phyloP scores from a whole-genome alignment of 2,888 invertebrate genomes.

The Plebejus melissa region DNA sequence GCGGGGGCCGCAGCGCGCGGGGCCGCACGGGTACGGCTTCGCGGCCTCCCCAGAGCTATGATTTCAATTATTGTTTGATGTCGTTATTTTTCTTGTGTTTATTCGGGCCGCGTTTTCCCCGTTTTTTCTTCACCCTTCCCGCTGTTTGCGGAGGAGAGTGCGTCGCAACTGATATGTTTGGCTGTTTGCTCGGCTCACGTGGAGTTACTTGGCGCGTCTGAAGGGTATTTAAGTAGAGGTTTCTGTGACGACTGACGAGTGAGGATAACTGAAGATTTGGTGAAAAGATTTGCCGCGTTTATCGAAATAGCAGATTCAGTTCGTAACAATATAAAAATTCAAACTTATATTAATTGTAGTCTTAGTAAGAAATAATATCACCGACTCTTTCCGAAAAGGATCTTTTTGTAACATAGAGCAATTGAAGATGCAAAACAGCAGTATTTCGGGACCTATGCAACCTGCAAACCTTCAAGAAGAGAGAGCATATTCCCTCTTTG shows the following conservation, averaged over 20 bases:
- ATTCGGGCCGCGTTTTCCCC: constrained; percentile 67
- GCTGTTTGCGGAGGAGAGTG: constrained; percentile 65
- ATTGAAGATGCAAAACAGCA: too few species aligned
- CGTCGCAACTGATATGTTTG: constrained; percentile 70
- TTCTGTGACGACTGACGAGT: background rate
- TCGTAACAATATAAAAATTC: background rate
- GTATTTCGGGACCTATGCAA: too few species aligned
- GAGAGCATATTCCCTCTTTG: too few species aligned
- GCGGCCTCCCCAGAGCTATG: constrained; percentile 54
- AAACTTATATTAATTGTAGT: background rate
- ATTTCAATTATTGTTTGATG: constrained; percentile 77
- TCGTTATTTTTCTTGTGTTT: constrained; percentile 74
- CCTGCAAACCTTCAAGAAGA: too few species aligned
- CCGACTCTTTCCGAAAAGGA: too few species aligned
- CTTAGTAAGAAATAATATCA: too few species aligned
- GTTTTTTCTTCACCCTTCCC: constrained; percentile 67
- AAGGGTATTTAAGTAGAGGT: background rate
- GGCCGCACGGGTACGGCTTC: constrained; percentile 46
- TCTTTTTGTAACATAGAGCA: too few species aligned
- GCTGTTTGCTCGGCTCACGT: constrained; percentile 29
- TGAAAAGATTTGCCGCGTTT: background rate
- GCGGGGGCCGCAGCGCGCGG: constrained; percentile 28
- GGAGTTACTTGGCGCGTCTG: constrained; percentile 5
- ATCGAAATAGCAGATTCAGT: background rate
- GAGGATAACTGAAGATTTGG: background rate